These are phyloP conservation scores for Aleadryas rufinucha DNA, from an alignment of 2,113 vertebrate genomes.

Conservation along the genomic window DNA sequence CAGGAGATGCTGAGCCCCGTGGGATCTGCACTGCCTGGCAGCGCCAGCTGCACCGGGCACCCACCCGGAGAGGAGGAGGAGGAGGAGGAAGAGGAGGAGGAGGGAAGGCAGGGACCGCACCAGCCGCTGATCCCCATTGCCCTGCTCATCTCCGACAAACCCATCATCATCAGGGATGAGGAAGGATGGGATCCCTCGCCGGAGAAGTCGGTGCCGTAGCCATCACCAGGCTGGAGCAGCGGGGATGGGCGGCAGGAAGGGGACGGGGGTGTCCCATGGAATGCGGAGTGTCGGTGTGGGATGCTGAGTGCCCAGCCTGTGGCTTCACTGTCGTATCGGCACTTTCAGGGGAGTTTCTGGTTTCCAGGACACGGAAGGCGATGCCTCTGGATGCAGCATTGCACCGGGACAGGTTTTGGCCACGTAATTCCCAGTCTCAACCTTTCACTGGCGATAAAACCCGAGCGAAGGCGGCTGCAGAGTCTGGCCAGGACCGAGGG, in stretches of 20 bases:
- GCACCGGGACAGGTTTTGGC: not conserved
- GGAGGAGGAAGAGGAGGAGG: not conserved
- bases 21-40: rapidly evolving
- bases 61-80: not conserved
- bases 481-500: rapidly evolving
- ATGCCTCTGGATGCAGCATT: not conserved
- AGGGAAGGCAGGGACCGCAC: not conserved
- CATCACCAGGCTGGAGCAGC: not conserved
- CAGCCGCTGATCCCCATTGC: not conserved
- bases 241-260: not conserved
- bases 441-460: rapidly evolving
- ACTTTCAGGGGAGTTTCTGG: not conserved
- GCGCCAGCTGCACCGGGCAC: not conserved
- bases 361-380: not conserved
- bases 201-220: not conserved
- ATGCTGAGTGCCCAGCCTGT: not conserved
- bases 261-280: rapidly evolving
- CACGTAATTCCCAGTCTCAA: rapidly evolving
- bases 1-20: not conserved
- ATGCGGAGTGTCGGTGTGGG: not conserved
- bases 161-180: not conserved
- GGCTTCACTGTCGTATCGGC: rapidly evolving
- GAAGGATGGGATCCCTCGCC: not conserved
- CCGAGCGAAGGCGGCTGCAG: rapidly evolving
- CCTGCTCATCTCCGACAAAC: constrained; percentile 43